These are phyloP conservation scores for Scelioninae gen. 2 DNA, from an alignment of 2,888 invertebrate species.

Conservation along the genomic window DNA sequence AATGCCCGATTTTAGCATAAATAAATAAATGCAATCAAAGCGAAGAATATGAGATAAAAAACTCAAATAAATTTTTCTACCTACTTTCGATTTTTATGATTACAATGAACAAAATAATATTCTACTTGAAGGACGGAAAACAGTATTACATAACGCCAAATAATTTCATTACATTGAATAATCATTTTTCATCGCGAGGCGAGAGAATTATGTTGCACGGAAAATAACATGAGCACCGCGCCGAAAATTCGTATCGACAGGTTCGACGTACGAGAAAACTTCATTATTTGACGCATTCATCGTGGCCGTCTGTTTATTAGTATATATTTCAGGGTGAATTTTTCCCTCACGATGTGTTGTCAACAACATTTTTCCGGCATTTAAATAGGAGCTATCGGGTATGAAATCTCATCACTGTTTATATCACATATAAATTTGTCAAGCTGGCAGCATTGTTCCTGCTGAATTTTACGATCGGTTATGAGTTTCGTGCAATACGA, in stretches of 20 bases:
- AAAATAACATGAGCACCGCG: not conserved
- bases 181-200: slow-evolving; percentile 13
- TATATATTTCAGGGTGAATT: slow-evolving; percentile 18
- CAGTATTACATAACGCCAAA: slow-evolving; percentile 5
- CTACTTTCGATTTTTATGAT: slow-evolving; percentile 30
- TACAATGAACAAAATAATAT: slow-evolving; percentile 14
- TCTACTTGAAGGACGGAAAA: not conserved
- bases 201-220: slow-evolving; percentile 16
- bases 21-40: too few relatives aligned
- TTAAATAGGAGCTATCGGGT: slow-evolving; percentile 51
- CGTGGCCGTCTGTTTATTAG: slow-evolving; percentile 36
- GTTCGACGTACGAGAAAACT: not conserved
- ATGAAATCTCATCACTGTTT: slow-evolving; percentile 52
- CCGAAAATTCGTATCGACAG: slow-evolving; percentile 32
- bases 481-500: slow-evolving; percentile 30
- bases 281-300: slow-evolving; percentile 21
- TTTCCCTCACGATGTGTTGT: slow-evolving; percentile 13
- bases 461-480: slow-evolving; percentile 46
- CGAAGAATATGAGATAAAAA: too few relatives aligned
- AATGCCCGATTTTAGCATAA: too few relatives aligned
- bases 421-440: slow-evolving; percentile 49
- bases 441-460: slow-evolving; percentile 25
- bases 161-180: slow-evolving; percentile 19
- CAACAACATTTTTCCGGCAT: slow-evolving; percentile 50
- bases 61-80: too few relatives aligned